phyloP scores from a whole-genome alignment of 1,140 invertebrate species.

The Eumaeus atala region DNA sequence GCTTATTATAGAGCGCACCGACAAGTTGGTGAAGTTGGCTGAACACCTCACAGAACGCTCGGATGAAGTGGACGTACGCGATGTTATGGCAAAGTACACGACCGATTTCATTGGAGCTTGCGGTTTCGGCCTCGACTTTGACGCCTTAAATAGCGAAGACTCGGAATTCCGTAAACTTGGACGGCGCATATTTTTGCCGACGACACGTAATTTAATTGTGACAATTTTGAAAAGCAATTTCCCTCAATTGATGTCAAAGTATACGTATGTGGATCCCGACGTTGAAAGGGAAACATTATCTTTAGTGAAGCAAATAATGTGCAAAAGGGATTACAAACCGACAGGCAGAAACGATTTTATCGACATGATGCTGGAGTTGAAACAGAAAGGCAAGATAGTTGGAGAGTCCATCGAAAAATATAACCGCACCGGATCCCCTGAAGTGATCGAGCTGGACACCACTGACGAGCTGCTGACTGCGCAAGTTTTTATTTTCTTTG shows the following conservation, averaged over 20 bases:
- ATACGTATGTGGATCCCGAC: constrained; percentile 13
- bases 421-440: constrained; percentile 14
- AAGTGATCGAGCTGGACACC: constrained; percentile 16
- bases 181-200: background rate
- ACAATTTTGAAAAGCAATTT: background rate
- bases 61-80: constrained; percentile 5
- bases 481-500: constrained; percentile 23
- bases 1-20: too few species aligned
- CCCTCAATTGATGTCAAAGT: constrained; percentile 10
- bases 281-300: constrained; percentile 11
- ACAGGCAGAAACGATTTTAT: constrained; percentile 24
- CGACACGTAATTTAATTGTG: background rate
- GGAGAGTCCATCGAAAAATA: constrained; percentile 20
- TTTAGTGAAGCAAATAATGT: constrained; percentile 15
- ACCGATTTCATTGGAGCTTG: constrained; percentile 2
- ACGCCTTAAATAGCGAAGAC: background rate
- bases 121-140: constrained; percentile 5
- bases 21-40: too few species aligned
- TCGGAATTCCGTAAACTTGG: constrained; percentile 9
- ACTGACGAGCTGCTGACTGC: constrained; percentile 19
- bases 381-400: constrained; percentile 15
- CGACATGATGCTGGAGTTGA: constrained; percentile 24
- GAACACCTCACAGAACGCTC: background rate
- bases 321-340: constrained; percentile 19
- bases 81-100: constrained; percentile 6